These are phyloP conservation scores for Agelastica alni DNA, from an alignment of 2,888 invertebrate species.

Conservation along the genomic window DNA sequence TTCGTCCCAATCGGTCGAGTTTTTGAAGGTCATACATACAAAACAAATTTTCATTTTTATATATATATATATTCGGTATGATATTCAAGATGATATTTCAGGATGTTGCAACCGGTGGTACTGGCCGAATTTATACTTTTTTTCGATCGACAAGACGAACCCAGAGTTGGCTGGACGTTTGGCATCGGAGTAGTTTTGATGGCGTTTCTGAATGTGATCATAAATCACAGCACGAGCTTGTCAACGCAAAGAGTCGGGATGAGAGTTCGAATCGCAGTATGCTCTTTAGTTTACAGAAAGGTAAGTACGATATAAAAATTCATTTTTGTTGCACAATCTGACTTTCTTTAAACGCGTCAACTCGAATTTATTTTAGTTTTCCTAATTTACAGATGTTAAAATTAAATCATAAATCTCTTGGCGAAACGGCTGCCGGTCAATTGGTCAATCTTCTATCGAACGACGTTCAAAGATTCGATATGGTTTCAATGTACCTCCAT, in stretches of 20 bases:
- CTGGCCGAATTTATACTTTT: conserved; percentile 68
- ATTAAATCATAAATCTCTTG: conserved; percentile 71
- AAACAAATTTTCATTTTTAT: neutral
- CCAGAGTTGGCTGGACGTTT: conserved; percentile 68
- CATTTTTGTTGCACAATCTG: too few species aligned
- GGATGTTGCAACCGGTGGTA: conserved; percentile 66
- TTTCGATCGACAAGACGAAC: conserved; percentile 56
- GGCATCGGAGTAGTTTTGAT: conserved; percentile 66
- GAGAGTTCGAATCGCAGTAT: conserved; percentile 76
- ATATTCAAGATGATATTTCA: too few species aligned
- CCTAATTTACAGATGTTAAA: conserved; percentile 59
- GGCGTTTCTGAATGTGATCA: conserved; percentile 63
- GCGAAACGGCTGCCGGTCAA: conserved; percentile 82
- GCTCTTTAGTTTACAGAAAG: conserved; percentile 83
- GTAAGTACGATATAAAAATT: too few species aligned
- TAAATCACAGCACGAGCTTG: conserved; percentile 67
- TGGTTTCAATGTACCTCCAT: conserved; percentile 70
- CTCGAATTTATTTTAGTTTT: too few species aligned
- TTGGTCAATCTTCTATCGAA: conserved; percentile 84
- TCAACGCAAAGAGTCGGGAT: conserved; percentile 71
- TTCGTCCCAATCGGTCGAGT: too few species aligned
- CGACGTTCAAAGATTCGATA: conserved; percentile 81
- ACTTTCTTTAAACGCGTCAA: too few species aligned
- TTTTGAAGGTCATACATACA: too few species aligned
- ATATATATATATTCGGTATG: too few species aligned